Base-by-base conservation (phyloP, 2,113 vertebrate species). In the Sinocyclocheilus maitianheensis region DNA sequence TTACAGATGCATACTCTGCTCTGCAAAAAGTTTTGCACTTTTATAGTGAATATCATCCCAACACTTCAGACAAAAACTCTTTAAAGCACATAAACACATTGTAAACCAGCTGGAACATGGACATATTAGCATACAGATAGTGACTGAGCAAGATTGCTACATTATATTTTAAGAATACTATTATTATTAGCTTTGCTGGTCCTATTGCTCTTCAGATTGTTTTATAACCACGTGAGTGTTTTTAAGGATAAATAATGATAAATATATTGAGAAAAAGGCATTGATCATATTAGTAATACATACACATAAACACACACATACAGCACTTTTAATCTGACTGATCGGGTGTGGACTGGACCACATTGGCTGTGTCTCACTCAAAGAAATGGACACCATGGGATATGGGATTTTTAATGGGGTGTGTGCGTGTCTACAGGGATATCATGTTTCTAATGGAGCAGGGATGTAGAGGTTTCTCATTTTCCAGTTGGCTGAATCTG, bases 391-490 rank as follows among this genome's bases (percentile, higher is more conserved):
- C 84, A 78, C 12, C 24, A 72, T 34, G 69, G 43, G 83, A 60
- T 85, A 81, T 53, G 65, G 40, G 55, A 71, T 69, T 67, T 77
- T 76, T 69, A 80, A 80, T 85, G 77, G 76, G 51, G 65, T 80
- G 74, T 85, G 20, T 62, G 43, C 55, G 24, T 58, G 62, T 84
- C 62, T 84, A 43, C 40, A 81, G 91, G 88, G 92, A 90, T 94
- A 93, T 94, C 91, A 90, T 90, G 92, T 94, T 94, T 95, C 91
- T 94, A 95, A 94, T 93, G 92, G 90, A 93, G 90, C 90, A 80
- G 88, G 91, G 91, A 94, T 91, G 92, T 93, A 94, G 92, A 94
- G 94, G 93, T 94, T 94, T 95, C 93, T 94, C 92, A 95, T 95
- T 95, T 94, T 94, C 93, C 74, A 88, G 90, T 89, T 93, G 94